Base-by-base conservation (phyloP, 2,113 vertebrate genomes). In the Lepidothrix coronata region DNA sequence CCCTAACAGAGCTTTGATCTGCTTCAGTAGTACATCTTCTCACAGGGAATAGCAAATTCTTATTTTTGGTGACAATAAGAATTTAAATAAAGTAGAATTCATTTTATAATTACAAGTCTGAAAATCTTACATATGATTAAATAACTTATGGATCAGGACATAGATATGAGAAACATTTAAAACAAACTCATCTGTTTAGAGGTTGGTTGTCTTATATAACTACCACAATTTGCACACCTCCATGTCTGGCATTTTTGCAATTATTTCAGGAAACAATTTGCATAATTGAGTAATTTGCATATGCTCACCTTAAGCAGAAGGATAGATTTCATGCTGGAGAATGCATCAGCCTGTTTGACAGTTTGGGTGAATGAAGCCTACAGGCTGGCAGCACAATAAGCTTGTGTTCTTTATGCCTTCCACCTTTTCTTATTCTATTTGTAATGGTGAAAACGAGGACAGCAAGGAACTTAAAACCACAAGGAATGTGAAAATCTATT, bases 161-260 rank as follows among this genome's bases (percentile, higher is more conserved):
- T 4, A 90, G 28, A 93, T 93, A 66, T 6, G 25, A 73, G 28
- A 77, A 95, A 62, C 3, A 43, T 75, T 81, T 68, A 62, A 91
- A 81, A 39, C 74, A 72, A 71, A 58, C n/a, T 28, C 58, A 73
- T 76, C 58, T 90, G 39, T 70, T 92, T 74, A 67, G 39, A 81
- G 8, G 6, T 51, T 70, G 33, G 20, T 80, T 77, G 46, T 91
- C 72, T 93, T 86, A 85, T 12, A 49, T 37, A 93, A 92, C 55
- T 63, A 67, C 51, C 33, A 71, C 31, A 91, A 74, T 91, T 93
- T 84, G 27, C 57, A 92, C 72, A 92, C 83, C 52, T 86, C 63
- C 59, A 43, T 74, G 88, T 91, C 88, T 97, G 43, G 48, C 23
- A 75, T 95, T 95, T 84, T 67, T 84, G 86, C 35, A 91, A 92